phyloP scores from a whole-genome alignment of 1,140 invertebrate species.

The Eriosoma lanigerum region DNA sequence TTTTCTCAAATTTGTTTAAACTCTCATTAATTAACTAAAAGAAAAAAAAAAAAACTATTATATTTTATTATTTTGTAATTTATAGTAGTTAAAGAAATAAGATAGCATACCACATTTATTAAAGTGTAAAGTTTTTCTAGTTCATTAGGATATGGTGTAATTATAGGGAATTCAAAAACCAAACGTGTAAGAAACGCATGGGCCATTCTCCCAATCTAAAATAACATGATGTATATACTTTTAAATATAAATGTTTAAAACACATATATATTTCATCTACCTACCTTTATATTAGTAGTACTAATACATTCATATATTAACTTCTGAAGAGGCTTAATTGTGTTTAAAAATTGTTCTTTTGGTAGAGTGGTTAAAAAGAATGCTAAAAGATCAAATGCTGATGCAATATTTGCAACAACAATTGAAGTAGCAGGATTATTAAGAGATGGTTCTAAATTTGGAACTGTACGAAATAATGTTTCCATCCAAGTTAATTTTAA shows the following conservation, averaged over 20 bases:
- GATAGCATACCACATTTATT: constrained; percentile 45
- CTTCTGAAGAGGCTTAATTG: constrained; percentile 82
- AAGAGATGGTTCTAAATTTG: constrained; percentile 59
- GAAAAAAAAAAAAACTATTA: constrained; percentile 13
- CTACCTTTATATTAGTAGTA: constrained; percentile 44
- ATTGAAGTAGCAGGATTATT: constrained; percentile 58
- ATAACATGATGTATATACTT: not conserved
- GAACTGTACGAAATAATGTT: constrained; percentile 76
- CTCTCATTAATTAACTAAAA: constrained; percentile 79
- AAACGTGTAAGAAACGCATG: constrained; percentile 47
- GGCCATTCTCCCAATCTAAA: constrained; percentile 50
- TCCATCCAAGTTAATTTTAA: constrained; percentile 89
- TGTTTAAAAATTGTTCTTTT: constrained; percentile 80
- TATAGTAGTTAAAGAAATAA: not conserved
- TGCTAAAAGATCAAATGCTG: constrained; percentile 85
- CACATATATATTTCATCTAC: not conserved
- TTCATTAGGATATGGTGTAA: constrained; percentile 35
- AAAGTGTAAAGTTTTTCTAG: constrained; percentile 42
- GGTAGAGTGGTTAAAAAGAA: constrained; percentile 84
- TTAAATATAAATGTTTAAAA: not conserved
- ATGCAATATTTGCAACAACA: constrained; percentile 91
- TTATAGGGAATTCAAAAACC: constrained; percentile 27
- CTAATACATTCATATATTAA: constrained; percentile 44
- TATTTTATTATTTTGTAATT: not conserved
- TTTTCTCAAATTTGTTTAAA: constrained; percentile 85